These are phyloP conservation scores for Cettia cetti DNA, from an alignment of 2,113 vertebrate genomes.

Conservation along the genomic window DNA sequence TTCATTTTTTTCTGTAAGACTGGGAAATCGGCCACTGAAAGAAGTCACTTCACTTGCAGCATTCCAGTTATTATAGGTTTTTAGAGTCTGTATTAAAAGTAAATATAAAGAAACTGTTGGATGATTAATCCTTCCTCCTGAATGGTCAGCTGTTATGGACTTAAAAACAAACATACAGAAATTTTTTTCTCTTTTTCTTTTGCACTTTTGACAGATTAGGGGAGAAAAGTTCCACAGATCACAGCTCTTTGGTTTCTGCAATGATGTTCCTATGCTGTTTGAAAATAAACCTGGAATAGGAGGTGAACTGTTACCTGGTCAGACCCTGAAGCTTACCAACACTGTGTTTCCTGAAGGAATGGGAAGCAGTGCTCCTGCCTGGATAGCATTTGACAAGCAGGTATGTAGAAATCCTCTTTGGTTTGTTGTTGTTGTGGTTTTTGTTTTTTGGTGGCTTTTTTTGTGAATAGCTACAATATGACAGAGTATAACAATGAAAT, in stretches of 20 bases:
- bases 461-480: background rate
- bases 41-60: background rate
- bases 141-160: background rate
- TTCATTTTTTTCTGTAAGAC: background rate
- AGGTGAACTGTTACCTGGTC: constrained; percentile 75
- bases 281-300: constrained; percentile 84
- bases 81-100: background rate
- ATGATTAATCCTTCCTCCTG: background rate
- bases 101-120: background rate
- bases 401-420: constrained; percentile 58
- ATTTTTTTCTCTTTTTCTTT: background rate
- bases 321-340: constrained; percentile 71
- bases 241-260: constrained; percentile 81
- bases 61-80: background rate
- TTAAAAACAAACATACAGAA: background rate
- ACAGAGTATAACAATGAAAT: background rate
- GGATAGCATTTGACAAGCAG: constrained; percentile 92
- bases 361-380: constrained; percentile 72
- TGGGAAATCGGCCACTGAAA: background rate
- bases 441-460: too few species aligned
- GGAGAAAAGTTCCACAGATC: constrained; percentile 88
- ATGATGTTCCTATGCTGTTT: constrained; percentile 76
- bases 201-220: constrained; percentile 69
- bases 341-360: constrained; percentile 72
- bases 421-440: too few species aligned